phyloP scores from a whole-genome alignment of 2,113 vertebrate genomes.

The Hiodon alosoides region DNA sequence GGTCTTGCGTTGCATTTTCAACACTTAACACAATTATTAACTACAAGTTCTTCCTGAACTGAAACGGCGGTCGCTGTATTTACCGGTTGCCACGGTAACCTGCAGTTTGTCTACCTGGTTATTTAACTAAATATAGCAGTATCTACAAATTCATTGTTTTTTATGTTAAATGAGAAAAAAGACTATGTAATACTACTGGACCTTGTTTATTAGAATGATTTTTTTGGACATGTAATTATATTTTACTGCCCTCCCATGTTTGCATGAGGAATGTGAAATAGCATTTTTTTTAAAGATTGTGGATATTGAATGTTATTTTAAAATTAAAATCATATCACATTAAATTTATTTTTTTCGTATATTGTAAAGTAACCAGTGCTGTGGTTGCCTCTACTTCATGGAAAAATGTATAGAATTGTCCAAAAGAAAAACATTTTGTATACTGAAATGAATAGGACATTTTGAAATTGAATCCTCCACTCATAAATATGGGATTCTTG shows the following conservation, averaged over 20 bases:
- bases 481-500: not conserved
- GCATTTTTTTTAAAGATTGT: too few relatives aligned
- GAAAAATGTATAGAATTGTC: not conserved
- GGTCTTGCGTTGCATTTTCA: constrained; percentile 56
- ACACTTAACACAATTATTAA: constrained; percentile 76
- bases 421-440: not conserved
- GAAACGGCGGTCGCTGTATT: constrained; percentile 60
- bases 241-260: too few relatives aligned
- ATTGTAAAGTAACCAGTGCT: not conserved
- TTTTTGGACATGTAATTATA: too few relatives aligned
- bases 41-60: constrained; percentile 68
- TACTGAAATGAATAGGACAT: not conserved
- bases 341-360: not conserved
- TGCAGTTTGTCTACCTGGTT: constrained; percentile 50
- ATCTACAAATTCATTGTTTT: constrained; percentile 46
- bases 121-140: constrained; percentile 53
- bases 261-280: too few relatives aligned
- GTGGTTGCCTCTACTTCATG: not conserved
- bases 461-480: not conserved
- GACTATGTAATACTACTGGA: constrained; percentile 2
- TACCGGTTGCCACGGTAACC: constrained; percentile 87
- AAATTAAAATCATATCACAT: not conserved
- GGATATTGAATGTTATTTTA: not conserved
- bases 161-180: constrained; percentile 7
- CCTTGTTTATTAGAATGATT: not conserved